These are phyloP conservation scores for Halictus ligatus DNA, from an alignment of 2,888 invertebrate species.

Conservation along the genomic window DNA sequence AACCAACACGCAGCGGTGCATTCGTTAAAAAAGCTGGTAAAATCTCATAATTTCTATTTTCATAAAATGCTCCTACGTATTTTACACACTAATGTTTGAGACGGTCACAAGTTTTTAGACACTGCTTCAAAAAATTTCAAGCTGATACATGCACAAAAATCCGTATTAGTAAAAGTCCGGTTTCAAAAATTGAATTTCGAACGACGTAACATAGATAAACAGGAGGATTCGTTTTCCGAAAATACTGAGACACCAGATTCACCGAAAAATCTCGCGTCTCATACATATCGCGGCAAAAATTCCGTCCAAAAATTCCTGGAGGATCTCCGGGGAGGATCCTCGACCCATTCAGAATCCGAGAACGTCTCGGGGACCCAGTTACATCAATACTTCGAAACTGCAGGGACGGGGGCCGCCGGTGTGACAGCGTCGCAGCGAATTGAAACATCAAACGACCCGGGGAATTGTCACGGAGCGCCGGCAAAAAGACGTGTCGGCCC, in stretches of 20 bases:
- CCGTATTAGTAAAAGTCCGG: not conserved
- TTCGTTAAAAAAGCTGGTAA: no score
- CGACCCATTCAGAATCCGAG: not conserved
- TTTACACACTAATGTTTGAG: no score
- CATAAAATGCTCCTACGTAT: no score
- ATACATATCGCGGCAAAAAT: not conserved
- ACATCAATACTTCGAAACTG: slow-evolving; percentile 9
- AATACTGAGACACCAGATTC: not conserved
- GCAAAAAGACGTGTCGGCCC: not conserved
- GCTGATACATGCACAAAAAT: not conserved
- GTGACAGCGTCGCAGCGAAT: slow-evolving; percentile 1
- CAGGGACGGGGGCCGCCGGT: not conserved
- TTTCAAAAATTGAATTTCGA: not conserved
- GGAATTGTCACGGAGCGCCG: slow-evolving; percentile 16
- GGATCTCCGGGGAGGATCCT: not conserved
- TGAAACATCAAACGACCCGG: slow-evolving; percentile 9
- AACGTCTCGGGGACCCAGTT: not conserved
- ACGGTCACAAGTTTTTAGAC: no score
- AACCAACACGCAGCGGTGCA: no score
- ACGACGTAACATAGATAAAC: no score
- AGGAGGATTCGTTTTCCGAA: not conserved
- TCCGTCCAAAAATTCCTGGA: not conserved
- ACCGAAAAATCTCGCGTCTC: not conserved
- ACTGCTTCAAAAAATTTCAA: no score
- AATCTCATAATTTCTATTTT: no score